A percentile compares a stretch with the other conserved stretches of the same genome.
Conservation (phyloP, 2,888 invertebrate genomes). For the Acronicta aceris region DNA sequence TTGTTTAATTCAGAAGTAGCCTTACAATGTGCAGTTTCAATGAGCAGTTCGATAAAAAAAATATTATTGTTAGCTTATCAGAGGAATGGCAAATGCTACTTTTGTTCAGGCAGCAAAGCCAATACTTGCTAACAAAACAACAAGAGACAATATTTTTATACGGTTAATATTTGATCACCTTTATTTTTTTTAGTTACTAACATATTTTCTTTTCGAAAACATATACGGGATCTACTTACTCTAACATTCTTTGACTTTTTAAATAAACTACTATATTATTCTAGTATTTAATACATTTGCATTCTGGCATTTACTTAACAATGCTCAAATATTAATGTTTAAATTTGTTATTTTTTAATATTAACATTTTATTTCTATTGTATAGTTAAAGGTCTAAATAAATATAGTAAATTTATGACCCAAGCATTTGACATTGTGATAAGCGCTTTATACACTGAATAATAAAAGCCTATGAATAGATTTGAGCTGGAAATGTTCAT, state of each 20-base stretch:
- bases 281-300: too few relatives aligned
- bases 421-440: too few relatives aligned
- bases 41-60: constrained; percentile 2
- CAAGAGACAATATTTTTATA: neutral
- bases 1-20: constrained; percentile 18
- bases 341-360: too few relatives aligned
- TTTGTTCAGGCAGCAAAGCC: neutral
- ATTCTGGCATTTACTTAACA: too few relatives aligned
- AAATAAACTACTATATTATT: too few relatives aligned
- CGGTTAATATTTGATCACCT: neutral
- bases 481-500: constrained; percentile 32
- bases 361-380: too few relatives aligned
- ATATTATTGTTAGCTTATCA: neutral
- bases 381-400: too few relatives aligned
- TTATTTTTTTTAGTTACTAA: neutral
- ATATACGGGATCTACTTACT: too few relatives aligned
- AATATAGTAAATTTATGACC: too few relatives aligned
- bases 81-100: neutral
- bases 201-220: neutral
- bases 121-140: neutral
- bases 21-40: neutral
- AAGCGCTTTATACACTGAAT: constrained; percentile 6
- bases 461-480: constrained; percentile 14
- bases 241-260: too few relatives aligned
- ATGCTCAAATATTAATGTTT: too few relatives aligned